Evolutionary conservation across 2,888 invertebrate genomes (phyloP).

Genomic region (Peribatodes rhomboidaria): DNA sequence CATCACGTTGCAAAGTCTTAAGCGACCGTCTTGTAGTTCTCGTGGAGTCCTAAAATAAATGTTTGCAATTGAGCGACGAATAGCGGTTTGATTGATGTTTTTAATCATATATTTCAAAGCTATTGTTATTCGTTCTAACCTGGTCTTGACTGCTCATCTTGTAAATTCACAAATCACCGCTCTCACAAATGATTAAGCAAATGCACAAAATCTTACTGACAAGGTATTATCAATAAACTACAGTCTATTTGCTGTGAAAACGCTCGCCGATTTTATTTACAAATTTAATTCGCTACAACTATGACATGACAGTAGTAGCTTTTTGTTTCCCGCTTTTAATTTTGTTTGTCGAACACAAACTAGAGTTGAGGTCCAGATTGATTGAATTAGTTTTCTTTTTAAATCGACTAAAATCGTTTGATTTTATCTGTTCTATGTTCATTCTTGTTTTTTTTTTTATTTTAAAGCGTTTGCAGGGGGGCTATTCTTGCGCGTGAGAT

Average conservation of each 20-base stretch:
- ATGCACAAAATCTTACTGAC: background rate
- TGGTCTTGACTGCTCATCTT: constrained; percentile 58
- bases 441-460: too few species aligned
- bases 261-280: background rate
- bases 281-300: background rate
- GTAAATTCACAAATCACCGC: constrained; percentile 1
- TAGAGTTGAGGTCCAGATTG: too few species aligned
- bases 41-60: constrained; percentile 51
- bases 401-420: too few species aligned
- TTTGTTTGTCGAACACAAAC: background rate
- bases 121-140: constrained; percentile 40
- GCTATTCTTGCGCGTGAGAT: too few species aligned
- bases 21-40: constrained; percentile 87
- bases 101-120: background rate
- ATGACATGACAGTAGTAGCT: background rate
- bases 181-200: background rate
- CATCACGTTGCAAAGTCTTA: constrained; percentile 91
- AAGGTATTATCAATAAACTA: too few species aligned
- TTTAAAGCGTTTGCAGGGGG: too few species aligned
- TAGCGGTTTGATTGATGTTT: background rate
- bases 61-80: background rate
- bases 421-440: too few species aligned
- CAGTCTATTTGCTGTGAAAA: background rate
- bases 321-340: background rate
- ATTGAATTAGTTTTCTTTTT: too few species aligned